Conservation (phyloP, 2,797 vertebrate species). For the Rhynchonycteris naso region DNA sequence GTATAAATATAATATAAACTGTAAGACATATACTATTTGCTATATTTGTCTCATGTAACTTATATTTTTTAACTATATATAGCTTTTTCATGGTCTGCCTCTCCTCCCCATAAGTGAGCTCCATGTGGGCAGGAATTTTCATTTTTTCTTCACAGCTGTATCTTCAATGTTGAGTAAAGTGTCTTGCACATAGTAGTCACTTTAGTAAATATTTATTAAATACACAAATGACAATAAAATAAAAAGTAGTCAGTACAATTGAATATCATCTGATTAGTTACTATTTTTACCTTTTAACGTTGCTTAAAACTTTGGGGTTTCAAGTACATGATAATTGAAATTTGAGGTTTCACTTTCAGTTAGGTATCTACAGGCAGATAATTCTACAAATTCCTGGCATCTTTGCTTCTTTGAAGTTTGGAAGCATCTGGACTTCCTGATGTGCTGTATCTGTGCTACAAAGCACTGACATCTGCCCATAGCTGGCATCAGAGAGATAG, state of each 20-base stretch:
- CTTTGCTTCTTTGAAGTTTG: background rate
- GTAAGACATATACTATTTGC: background rate
- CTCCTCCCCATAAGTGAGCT: background rate
- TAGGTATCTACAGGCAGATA: background rate
- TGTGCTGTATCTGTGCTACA: background rate
- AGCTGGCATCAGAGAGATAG: background rate
- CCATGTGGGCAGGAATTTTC: background rate
- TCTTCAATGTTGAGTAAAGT: background rate
- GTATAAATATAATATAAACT: background rate
- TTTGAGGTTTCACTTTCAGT: background rate
- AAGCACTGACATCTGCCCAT: background rate
- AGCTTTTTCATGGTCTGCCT: background rate
- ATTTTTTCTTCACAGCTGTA: background rate
- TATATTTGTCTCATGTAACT: background rate
- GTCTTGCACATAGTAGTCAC: background rate
- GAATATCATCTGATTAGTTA: background rate
- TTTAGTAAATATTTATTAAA: slow-evolving; percentile 1
- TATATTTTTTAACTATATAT: background rate
- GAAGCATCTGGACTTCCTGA: background rate
- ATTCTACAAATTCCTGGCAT: background rate
- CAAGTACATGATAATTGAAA: background rate
- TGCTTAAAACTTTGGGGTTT: background rate
- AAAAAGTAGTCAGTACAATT: background rate
- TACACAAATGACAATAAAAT: slow-evolving; percentile 35
- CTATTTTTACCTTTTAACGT: background rate